These are phyloP conservation scores for Oryctes rhinoceros DNA, from an alignment of 1,140 invertebrate species.

Conservation along the genomic window DNA sequence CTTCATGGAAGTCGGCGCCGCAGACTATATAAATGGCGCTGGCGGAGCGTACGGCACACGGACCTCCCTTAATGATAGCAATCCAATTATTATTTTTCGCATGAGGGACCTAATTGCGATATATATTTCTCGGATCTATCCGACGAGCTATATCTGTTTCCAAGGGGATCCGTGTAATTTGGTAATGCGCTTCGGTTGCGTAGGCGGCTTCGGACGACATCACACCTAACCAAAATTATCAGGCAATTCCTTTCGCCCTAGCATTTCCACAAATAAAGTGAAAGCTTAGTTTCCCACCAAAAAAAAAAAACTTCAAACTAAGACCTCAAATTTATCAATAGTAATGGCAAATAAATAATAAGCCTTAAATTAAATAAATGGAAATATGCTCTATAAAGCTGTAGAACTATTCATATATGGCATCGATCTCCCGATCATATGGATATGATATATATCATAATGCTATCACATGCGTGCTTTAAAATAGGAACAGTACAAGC, in stretches of 20 bases:
- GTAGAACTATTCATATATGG: no score
- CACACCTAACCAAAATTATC: constrained; percentile 4
- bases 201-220: background rate
- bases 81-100: constrained; percentile 49
- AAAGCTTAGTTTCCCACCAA: no score
- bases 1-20: background rate
- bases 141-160: constrained; percentile 1
- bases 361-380: no score
- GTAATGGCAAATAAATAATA: no score
- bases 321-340: no score
- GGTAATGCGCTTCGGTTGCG: background rate
- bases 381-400: no score
- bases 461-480: no score
- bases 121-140: constrained; percentile 21
- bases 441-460: no score
- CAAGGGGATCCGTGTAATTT: constrained; percentile 17
- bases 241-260: background rate
- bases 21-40: background rate
- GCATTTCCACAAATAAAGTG: background rate
- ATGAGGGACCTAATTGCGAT: constrained; percentile 46
- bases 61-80: constrained; percentile 44
- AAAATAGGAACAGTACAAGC: no score
- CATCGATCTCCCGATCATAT: no score
- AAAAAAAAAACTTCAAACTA: no score
- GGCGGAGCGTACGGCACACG: background rate